Evolutionary conservation across 2,888 invertebrate genomes (phyloP), one percentile per base, ranked within the genome.

Genomic region (Megastigmus dorsalis): DNA sequence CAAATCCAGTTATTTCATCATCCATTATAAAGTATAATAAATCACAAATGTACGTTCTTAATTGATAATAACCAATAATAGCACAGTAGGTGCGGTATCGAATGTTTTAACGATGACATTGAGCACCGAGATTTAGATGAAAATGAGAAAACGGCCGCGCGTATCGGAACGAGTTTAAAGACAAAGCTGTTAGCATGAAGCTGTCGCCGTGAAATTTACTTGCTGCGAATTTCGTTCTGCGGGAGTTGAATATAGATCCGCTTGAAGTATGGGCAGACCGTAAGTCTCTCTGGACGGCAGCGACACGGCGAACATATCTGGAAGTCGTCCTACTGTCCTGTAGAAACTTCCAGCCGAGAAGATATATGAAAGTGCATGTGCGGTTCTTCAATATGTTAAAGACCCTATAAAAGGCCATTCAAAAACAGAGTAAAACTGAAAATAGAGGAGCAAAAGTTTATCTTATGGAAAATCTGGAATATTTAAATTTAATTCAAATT

Each of bases 241-340:
- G 36, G 36, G 13, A 18, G 55, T 55, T 33, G 55, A 55, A 55
- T 55, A 55, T 55, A 55, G 55, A 55, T 55, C 36, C 33, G 55
- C 33, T 18, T 0, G 36, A 36, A 5, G 20, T 20, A 18, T 18
- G 15, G 33, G 5, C 4, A 33, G 20, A 13, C 18, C 55, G 38
- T 36, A 55, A 33, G 36, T 55, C 55, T 33, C 36, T 33, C 36
- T 38, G 55, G 20, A 38, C 36, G 55, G 30, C 55, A 55, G 18
- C 55, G 33, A 38, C 55, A 23, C 33, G 23, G n/a, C 36, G 55
- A 38, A 55, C 55, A 33, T 20, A 10, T 54, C 30, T 54, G 54
- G 7, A 54, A 54, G 30, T 54, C 54, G 30, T 33, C 30, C 3
- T 20, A 36, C 55, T 55, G 20, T 36, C 55, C 3, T 20, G 36